Conservation (phyloP, 2,797 vertebrate genomes). For the Anisognathus igniventris region DNA sequence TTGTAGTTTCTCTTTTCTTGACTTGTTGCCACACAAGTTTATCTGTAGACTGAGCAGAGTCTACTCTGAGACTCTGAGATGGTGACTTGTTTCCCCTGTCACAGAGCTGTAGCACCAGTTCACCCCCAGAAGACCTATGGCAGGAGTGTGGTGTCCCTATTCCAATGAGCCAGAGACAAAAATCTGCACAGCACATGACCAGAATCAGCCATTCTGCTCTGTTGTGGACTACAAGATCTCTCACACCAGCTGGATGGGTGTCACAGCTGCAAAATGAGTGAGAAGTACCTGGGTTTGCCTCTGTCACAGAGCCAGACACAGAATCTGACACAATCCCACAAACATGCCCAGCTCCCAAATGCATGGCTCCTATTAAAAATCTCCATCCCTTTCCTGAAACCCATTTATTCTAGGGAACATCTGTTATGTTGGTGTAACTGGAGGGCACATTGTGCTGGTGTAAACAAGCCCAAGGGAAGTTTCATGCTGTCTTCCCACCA, state of each 20-base stretch:
- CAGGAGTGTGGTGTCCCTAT: background rate
- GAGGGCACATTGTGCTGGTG: background rate
- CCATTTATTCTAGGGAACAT: conserved; percentile 9
- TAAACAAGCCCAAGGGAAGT: conserved; percentile 16
- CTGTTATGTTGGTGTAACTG: background rate
- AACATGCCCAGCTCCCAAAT: background rate
- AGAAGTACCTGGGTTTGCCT: background rate
- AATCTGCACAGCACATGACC: background rate
- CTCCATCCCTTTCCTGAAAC: background rate
- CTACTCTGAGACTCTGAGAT: background rate
- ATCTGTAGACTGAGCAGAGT: background rate
- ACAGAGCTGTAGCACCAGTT: background rate
- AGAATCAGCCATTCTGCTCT: background rate
- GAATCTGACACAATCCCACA: background rate
- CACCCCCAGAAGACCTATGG: background rate
- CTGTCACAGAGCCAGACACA: background rate
- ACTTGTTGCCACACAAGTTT: background rate
- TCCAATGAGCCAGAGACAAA: background rate
- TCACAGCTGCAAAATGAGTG: background rate
- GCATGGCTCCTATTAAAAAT: background rate
- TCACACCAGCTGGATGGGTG: background rate
- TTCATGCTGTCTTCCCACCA: background rate
- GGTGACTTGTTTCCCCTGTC: background rate
- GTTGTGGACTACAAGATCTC: background rate
- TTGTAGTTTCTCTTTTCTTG: background rate